Conservation (phyloP, 64 coral and sea anemone genomes). For the Porites australiensis region DNA sequence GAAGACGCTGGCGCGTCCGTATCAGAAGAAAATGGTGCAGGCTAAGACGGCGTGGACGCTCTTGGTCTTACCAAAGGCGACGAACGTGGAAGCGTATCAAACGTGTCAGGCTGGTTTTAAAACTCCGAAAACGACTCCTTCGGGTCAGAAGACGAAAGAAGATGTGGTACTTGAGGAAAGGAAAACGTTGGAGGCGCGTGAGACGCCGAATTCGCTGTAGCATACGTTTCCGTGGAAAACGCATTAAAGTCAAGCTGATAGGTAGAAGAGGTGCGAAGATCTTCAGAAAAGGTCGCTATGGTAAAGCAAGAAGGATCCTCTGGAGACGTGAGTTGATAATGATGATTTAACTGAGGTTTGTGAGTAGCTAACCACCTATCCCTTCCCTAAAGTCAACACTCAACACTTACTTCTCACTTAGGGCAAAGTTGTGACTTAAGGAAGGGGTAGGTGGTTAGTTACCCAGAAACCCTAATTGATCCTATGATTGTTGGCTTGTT, state of each 20-base stretch:
- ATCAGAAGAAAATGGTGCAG: slow-evolving; percentile 1
- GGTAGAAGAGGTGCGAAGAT: not conserved
- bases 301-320: not conserved
- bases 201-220: not conserved
- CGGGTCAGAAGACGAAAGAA: not conserved
- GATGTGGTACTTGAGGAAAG: not conserved
- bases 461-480: too few relatives aligned
- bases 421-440: too few relatives aligned
- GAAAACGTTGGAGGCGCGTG: not conserved
- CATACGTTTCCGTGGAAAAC: not conserved
- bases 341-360: not conserved
- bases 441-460: too few relatives aligned
- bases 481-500: too few relatives aligned
- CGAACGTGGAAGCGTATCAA: not conserved
- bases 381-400: too few relatives aligned
- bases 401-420: too few relatives aligned
- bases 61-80: not conserved
- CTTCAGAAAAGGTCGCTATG: slow-evolving; percentile 3
- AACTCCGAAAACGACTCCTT: not conserved
- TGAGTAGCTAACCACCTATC: too few relatives aligned
- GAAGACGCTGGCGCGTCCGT: not conserved
- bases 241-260: not conserved
- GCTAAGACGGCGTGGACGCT: not conserved
- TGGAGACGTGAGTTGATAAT: slow-evolving; percentile 19
- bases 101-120: not conserved